Evolutionary conservation across 2,797 vertebrate genomes (phyloP), one percentile per base, ranked within the genome.

Genomic region (Melanotaenia trifasciata): DNA sequence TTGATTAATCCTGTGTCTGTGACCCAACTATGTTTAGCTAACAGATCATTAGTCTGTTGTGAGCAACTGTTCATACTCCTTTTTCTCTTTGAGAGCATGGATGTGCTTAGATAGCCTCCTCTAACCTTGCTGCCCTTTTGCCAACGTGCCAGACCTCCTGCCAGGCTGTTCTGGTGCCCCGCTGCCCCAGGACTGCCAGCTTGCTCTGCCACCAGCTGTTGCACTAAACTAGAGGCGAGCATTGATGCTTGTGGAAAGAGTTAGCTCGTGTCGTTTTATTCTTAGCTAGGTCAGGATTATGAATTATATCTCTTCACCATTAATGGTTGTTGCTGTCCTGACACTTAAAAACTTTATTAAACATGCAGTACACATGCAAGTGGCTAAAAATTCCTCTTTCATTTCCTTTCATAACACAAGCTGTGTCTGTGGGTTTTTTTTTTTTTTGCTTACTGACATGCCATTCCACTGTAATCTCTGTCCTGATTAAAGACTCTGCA

Each of bases 141-240:
- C 79, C 76, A 73, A 85, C 85, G 86, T 84, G 83, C 76, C 64
- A 69, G 43, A 28, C 72, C 78, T 64, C 76, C 80, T 60, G 76
- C 75, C 68, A 72, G 78, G 72, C 72, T 74, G 60, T 24, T 66
- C 76, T 84, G 77, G 65, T 84, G 82, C 58, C 76, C 84, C 65
- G n/a, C 63, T 83, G 80, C 63, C 76, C 72, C 35, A 18, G 47
- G 72, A 66, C 60, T 38, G 72, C 67, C 78, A 77, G 77, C 75
- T 78, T 74, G 45, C 53, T 71, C 84, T 77, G 62, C 77, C 78
- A 86, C 86, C 86, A 88, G 85, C 85, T 89, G 84, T 87, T 87
- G 54, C 60, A 40, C 68, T 70, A 80, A 86, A 78, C 80, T 80
- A 74, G 64, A 72, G 40, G 64, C 45, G 32, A 73, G 35, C 60